phyloP scores from a whole-genome alignment of 2,113 vertebrate genomes.

The Oceanodroma tethys region DNA sequence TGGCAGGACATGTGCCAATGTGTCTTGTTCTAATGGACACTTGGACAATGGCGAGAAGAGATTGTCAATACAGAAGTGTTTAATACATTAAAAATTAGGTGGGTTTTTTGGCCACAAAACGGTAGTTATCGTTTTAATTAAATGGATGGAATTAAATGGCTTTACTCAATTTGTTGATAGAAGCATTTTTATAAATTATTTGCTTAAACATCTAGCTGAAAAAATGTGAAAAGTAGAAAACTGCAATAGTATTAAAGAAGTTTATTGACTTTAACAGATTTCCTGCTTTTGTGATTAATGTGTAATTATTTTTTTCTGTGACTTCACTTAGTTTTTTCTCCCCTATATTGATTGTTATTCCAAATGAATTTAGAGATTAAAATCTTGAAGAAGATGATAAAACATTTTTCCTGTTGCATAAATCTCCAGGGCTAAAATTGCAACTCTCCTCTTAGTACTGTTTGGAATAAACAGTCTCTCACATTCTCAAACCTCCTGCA shows the following conservation, averaged over 20 bases:
- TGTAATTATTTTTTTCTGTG: background rate
- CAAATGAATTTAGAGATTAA: background rate
- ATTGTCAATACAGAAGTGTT: background rate
- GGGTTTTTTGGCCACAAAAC: background rate
- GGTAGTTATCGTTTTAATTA: background rate
- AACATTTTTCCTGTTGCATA: background rate
- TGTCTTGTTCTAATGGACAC: background rate
- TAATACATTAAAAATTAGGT: background rate
- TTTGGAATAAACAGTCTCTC: background rate
- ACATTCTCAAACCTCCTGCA: background rate
- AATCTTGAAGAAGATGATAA: background rate
- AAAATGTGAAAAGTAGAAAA: background rate
- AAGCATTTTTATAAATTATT: background rate
- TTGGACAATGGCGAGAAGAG: background rate
- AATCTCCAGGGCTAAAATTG: background rate
- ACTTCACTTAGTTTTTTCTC: background rate
- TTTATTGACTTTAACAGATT: background rate
- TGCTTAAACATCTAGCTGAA: background rate
- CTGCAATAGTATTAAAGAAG: background rate
- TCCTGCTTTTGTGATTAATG: background rate
- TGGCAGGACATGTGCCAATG: background rate
- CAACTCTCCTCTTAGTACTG: background rate
- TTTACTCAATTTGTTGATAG: background rate
- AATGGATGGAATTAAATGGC: background rate
- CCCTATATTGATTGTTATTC: background rate